phyloP scores from a whole-genome alignment of 2,113 vertebrate species.

The Saimiri boliviensis region DNA sequence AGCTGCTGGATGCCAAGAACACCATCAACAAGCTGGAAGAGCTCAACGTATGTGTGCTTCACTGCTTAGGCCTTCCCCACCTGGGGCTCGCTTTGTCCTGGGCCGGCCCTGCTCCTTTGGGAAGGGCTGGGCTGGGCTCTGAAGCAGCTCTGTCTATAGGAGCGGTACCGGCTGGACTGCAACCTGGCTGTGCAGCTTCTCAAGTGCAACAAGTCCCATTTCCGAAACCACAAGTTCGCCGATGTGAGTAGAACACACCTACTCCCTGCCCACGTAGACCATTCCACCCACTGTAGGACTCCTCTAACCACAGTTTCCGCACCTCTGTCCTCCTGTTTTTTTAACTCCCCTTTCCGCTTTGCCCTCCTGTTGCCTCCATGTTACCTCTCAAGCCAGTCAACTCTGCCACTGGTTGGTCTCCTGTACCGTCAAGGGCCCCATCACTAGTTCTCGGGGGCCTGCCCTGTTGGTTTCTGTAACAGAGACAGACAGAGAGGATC shows the following conservation, averaged over 20 bases:
- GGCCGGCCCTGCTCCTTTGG: not conserved
- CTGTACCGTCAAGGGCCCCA: not conserved
- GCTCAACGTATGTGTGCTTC: constrained; percentile 88
- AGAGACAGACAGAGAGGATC: not conserved
- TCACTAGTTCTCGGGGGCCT: not conserved
- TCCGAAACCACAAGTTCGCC: constrained; percentile 98
- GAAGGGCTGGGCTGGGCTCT: fast-evolving
- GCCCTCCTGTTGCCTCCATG: not conserved
- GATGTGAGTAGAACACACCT: constrained; percentile 89
- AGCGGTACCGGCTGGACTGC: constrained; percentile 97
- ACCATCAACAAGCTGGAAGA: constrained; percentile 97
- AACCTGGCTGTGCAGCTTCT: constrained; percentile 98
- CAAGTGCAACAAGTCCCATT: constrained; percentile 99
- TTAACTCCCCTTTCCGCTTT: not conserved
- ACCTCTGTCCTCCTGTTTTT: not conserved
- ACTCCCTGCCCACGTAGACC: fast-evolving
- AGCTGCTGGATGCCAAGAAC: constrained; percentile 96
- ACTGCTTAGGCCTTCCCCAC: not conserved
- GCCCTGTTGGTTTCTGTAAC: not conserved
- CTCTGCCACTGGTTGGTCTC: not conserved
- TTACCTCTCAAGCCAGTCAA: not conserved
- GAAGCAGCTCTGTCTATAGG: constrained; percentile 82
- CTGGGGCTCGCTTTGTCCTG: not conserved
- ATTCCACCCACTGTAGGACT: not conserved
- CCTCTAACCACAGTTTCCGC: not conserved